Conservation (phyloP, 1,140 invertebrate species). For the Nasonia longicornis region DNA sequence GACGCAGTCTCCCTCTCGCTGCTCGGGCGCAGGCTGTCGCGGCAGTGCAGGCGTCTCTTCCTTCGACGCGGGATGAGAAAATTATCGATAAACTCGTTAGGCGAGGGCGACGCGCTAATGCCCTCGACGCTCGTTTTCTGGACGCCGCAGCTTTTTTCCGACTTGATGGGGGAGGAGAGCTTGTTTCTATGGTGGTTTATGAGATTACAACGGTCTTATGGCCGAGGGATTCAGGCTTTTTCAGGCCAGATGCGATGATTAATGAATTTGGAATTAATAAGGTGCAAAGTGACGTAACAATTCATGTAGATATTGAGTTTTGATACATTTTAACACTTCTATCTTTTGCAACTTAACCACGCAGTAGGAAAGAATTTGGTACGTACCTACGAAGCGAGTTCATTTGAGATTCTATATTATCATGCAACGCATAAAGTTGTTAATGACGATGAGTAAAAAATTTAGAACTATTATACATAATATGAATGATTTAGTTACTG, state of each 20-base stretch:
- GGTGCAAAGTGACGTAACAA: background rate
- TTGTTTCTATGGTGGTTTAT: background rate
- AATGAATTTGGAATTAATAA: background rate
- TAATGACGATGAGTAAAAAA: no score
- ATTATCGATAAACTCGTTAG: constrained; percentile 35
- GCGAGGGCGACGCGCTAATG: background rate
- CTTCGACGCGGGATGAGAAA: background rate
- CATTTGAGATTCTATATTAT: no score
- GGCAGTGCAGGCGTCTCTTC: background rate
- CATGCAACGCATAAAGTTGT: no score
- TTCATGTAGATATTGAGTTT: no score
- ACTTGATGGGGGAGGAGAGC: background rate
- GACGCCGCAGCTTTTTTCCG: background rate
- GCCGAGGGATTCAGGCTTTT: background rate
- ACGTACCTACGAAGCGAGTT: no score
- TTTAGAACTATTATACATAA: no score
- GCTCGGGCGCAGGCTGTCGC: no score
- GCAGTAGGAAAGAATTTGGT: no score
- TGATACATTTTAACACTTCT: background rate
- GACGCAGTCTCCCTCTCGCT: background rate
- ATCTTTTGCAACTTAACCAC: background rate
- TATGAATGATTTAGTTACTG: no score
- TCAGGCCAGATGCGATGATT: background rate
- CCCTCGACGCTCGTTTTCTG: constrained; percentile 2
- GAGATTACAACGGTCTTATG: background rate